phyloP scores from a whole-genome alignment of 2,888 invertebrate genomes.

The Pecten maximus region DNA sequence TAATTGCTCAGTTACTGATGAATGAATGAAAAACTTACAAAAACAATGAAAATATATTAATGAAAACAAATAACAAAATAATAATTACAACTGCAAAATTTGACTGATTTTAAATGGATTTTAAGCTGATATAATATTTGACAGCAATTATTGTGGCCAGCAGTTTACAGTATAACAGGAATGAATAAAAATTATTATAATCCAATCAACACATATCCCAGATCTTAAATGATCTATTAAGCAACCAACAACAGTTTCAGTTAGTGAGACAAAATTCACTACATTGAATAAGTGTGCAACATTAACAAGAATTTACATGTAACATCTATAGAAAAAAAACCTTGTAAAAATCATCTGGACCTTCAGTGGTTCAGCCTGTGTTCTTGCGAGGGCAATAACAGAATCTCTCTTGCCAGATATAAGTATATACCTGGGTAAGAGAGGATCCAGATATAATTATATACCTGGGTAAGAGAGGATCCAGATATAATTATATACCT shows the following conservation, averaged over 20 bases:
- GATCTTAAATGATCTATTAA: not conserved
- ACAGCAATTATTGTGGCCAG: not conserved
- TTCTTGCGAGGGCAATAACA: not conserved
- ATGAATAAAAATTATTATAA: not conserved
- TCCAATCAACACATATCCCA: not conserved
- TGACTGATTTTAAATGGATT: not conserved
- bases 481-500: too few relatives aligned
- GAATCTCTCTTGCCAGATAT: not conserved
- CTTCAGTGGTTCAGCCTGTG: not conserved
- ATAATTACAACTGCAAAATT: not conserved
- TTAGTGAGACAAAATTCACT: not conserved
- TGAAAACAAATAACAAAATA: not conserved
- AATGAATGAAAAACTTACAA: not conserved
- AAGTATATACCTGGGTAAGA: not conserved
- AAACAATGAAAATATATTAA: not conserved
- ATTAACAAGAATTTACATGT: not conserved
- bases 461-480: not conserved
- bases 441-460: too few relatives aligned
- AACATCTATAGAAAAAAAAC: not conserved
- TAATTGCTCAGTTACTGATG: not conserved
- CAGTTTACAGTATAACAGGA: not conserved
- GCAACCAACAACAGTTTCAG: not conserved
- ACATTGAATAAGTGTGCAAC: not conserved
- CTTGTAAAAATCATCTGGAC: not conserved
- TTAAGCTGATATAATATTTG: not conserved